Conservation (phyloP, 2,113 vertebrate genomes). For the Pteruthius melanotis region DNA sequence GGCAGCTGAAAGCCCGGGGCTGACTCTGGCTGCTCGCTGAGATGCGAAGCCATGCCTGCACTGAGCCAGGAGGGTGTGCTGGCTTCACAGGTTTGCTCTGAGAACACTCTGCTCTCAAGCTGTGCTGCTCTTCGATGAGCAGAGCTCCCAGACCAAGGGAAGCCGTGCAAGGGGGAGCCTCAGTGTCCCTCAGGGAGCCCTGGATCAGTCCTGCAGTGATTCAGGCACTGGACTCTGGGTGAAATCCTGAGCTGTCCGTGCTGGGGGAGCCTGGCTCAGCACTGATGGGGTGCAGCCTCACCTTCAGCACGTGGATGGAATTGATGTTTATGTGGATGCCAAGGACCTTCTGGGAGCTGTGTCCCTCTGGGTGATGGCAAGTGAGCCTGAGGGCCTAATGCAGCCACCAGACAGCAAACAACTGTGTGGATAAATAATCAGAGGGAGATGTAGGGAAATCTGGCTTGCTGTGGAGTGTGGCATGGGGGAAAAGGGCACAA, state of each 20-base stretch:
- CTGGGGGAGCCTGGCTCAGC: neutral
- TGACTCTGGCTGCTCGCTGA: neutral
- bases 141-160: neutral
- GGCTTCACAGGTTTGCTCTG: neutral
- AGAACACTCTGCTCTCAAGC: neutral
- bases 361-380: neutral
- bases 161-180: neutral
- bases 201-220: neutral
- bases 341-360: neutral
- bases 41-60: neutral
- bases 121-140: neutral
- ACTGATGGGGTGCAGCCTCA: neutral
- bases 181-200: neutral
- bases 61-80: slow-evolving; percentile 53
- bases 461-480: neutral
- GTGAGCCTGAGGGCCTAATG: neutral
- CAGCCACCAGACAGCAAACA: neutral
- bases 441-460: neutral
- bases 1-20: neutral
- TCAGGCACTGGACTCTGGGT: neutral
- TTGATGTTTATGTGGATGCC: neutral
- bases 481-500: neutral
- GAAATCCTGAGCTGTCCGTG: neutral
- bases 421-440: neutral
- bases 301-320: neutral